Percentiles rank a stretch among this genome's conserved stretches.
Evolutionary conservation across 2,888 invertebrate genomes (phyloP).

Genomic region (Brachyptera putata): DNA sequence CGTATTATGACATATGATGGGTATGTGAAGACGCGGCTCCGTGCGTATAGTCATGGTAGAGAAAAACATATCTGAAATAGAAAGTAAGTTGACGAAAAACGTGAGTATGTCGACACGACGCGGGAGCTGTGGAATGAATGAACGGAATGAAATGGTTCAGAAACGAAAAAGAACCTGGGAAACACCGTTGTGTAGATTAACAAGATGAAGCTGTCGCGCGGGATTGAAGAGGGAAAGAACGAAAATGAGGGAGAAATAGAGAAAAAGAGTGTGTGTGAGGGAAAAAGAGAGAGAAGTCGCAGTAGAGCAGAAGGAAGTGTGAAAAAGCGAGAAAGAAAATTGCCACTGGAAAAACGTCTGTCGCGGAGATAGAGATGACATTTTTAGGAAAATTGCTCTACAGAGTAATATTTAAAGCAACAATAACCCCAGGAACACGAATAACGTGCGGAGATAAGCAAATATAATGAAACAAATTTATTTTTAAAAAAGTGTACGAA

Average conservation of each 20-base stretch:
- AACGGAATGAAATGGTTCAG: background rate
- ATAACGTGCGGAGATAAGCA: slow-evolving; percentile 1
- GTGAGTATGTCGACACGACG: background rate
- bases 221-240: too few species aligned
- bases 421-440: background rate
- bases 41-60: background rate
- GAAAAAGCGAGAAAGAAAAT: background rate
- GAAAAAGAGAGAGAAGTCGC: background rate
- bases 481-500: background rate
- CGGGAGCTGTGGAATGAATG: background rate
- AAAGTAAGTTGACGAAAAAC: background rate
- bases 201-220: background rate
- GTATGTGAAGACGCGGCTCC: background rate
- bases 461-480: background rate
- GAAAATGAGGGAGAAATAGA: too few species aligned
- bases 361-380: slow-evolving; percentile 10
- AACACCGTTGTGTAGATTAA: slow-evolving; percentile 9
- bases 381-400: slow-evolving; percentile 4
- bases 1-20: background rate
- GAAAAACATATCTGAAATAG: background rate
- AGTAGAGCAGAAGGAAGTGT: background rate
- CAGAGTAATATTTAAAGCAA: background rate
- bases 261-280: background rate
- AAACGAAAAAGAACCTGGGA: background rate
- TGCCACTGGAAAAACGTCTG: slow-evolving; percentile 16